Evolutionary conservation across 1,140 invertebrate genomes (phyloP).

Genomic region (Atta cephalotes): DNA sequence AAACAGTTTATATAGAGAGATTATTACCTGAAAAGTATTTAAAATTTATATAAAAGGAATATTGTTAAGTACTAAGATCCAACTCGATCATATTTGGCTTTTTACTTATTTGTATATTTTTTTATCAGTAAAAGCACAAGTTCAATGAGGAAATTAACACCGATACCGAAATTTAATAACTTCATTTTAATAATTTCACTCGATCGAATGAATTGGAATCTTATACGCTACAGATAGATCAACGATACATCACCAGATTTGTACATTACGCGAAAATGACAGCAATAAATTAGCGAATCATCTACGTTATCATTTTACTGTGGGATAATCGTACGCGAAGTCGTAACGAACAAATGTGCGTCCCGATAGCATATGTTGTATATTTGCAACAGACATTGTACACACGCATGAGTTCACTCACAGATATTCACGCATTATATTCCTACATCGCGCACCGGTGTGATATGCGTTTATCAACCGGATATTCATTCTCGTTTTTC

Average conservation of each 20-base stretch:
- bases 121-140: too few relatives aligned
- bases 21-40: too few relatives aligned
- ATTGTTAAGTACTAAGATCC: too few relatives aligned
- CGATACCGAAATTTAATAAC: neutral
- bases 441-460: neutral
- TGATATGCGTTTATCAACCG: slow-evolving; percentile 60
- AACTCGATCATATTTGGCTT: too few relatives aligned
- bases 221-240: neutral
- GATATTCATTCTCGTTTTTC: slow-evolving; percentile 63
- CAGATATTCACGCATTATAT: too few relatives aligned
- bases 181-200: neutral
- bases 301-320: slow-evolving; percentile 37
- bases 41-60: too few relatives aligned
- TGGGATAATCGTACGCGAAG: slow-evolving; percentile 49
- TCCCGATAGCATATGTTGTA: slow-evolving; percentile 66
- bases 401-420: neutral
- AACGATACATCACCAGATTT: slow-evolving; percentile 1
- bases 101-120: neutral
- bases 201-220: neutral
- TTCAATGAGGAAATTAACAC: neutral
- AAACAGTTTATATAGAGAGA: too few relatives aligned
- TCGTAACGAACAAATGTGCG: slow-evolving; percentile 12
- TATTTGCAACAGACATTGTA: neutral
- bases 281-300: slow-evolving; percentile 42
- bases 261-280: slow-evolving; percentile 11